Base-by-base conservation (phyloP, 2,113 vertebrate genomes). In the Columbina picui region DNA sequence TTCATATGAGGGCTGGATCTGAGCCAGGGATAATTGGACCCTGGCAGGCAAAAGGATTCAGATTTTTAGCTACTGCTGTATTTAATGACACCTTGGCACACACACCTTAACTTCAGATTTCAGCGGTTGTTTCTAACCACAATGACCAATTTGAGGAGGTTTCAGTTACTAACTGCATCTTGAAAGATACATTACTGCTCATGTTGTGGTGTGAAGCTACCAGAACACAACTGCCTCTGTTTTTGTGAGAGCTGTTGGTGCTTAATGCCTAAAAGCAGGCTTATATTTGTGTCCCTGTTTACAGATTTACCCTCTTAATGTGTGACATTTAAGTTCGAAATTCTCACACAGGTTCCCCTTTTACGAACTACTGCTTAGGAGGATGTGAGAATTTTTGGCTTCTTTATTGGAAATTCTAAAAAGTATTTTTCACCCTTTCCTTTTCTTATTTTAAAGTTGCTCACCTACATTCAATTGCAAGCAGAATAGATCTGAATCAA, bases 11-110 rank as follows among this genome's bases (percentile, higher is more conserved):
- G 25, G 6, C 43, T 93, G 85, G 49, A 83, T 65, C 55, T 86
- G 25, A 93, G 53, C 75, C 68, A 73, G 41, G 50, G 68, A 93
- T 95, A 94, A 93, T 83, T 90, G 53, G 82, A 29, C 60, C 78
- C 85, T 65, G 57, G 84, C 85, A 93, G 53, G 68, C 49, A 94
- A 73, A 86, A 77, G 23, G 59, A 84, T 53, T 89, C 52, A 19
- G 20, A 8, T 79, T 96, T 94, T 87, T 86, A 83, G 61, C 67
- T 77, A 12, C 30, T 29, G 19, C 74, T 83, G 13, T 79, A 55
- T 88, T 80, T 91, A 84, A 84, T 89, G 57, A 77, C 69, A 88
- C 38, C 91, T 90, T 86, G 76, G 43, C 57, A 68, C 78, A 25
- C 57, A 43, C 3, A 3, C 70, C 25, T 64, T 78, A 73, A 30